Evolutionary conservation across 1,140 invertebrate genomes (phyloP).

Genomic region (Cepaea nemoralis): DNA sequence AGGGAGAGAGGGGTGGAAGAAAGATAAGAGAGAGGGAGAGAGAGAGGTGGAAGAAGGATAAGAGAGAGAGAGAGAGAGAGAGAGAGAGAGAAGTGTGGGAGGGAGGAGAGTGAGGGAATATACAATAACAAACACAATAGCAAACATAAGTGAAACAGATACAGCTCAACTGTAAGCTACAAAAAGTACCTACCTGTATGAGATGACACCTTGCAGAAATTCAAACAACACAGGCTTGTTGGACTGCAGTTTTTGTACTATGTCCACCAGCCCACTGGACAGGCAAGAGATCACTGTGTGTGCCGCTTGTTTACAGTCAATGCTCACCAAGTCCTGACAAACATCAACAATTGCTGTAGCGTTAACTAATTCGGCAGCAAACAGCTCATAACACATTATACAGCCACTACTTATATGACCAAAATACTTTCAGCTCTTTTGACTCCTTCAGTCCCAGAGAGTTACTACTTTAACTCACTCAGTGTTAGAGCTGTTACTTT

Average conservation of each 20-base stretch:
- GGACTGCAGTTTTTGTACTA: slow-evolving; percentile 56
- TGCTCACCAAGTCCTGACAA: slow-evolving; percentile 71
- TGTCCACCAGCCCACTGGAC: slow-evolving; percentile 55
- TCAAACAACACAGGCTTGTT: slow-evolving; percentile 74
- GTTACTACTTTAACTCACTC: too few relatives aligned
- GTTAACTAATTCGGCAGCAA: too few relatives aligned
- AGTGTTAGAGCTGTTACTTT: too few relatives aligned
- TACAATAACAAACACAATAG: neutral
- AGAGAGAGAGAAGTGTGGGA: neutral
- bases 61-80: neutral
- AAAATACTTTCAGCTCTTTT: too few relatives aligned
- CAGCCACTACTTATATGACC: too few relatives aligned
- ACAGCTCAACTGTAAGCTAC: neutral
- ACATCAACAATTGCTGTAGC: neutral
- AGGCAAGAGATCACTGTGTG: slow-evolving; percentile 63
- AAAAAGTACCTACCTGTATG: slow-evolving; percentile 70
- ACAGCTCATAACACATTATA: too few relatives aligned
- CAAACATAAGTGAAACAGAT: neutral
- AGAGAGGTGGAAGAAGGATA: neutral
- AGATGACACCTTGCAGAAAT: slow-evolving; percentile 78
- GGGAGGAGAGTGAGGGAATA: neutral
- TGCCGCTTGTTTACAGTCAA: slow-evolving; percentile 72
- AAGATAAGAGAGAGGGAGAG: neutral
- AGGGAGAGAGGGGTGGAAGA: neutral
- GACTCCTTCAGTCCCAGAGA: too few relatives aligned